phyloP scores from a whole-genome alignment of 2,888 invertebrate genomes.

The Nomada fabriciana region DNA sequence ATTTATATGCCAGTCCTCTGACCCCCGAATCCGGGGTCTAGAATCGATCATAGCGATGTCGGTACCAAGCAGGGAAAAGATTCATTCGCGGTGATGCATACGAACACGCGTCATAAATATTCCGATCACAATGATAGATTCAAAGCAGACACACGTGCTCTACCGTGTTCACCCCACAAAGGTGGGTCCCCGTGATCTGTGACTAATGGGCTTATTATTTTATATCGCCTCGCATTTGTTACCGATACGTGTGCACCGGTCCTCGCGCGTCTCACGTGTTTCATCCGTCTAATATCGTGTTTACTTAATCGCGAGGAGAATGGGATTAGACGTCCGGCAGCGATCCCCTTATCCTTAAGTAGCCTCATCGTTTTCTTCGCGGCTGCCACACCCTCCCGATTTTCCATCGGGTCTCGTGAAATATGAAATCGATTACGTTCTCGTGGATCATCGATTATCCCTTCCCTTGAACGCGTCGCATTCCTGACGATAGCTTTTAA shows the following conservation, averaged over 20 bases:
- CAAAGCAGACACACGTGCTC: conserved; percentile 42
- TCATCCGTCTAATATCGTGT: conserved; percentile 71
- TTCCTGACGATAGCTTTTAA: not conserved
- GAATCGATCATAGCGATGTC: not conserved
- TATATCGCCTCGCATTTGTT: conserved; percentile 82
- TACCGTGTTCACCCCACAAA: conserved; percentile 51
- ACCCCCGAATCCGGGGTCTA: not conserved
- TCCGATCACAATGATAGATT: conserved; percentile 47
- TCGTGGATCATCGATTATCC: not conserved
- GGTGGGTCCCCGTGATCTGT: conserved; percentile 68
- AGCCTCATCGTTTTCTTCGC: conserved; percentile 6
- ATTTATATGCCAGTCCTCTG: not conserved
- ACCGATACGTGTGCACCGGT: conserved; percentile 57
- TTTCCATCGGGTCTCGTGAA: not conserved
- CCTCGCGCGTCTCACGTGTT: conserved; percentile 53
- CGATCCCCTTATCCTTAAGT: conserved; percentile 24
- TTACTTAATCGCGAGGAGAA: conserved; percentile 75
- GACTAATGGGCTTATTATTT: conserved; percentile 84
- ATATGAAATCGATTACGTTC: conserved; percentile 6
- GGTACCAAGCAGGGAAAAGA: not conserved
- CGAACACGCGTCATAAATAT: conserved; percentile 40
- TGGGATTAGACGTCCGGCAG: conserved; percentile 70
- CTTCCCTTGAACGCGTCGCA: not conserved
- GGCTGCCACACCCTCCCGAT: conserved; percentile 21
- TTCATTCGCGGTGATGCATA: conserved; percentile 29